Evolutionary conservation across 1,140 invertebrate genomes (phyloP), one percentile per base, ranked within the genome.

Genomic region (Eumaeus atala): DNA sequence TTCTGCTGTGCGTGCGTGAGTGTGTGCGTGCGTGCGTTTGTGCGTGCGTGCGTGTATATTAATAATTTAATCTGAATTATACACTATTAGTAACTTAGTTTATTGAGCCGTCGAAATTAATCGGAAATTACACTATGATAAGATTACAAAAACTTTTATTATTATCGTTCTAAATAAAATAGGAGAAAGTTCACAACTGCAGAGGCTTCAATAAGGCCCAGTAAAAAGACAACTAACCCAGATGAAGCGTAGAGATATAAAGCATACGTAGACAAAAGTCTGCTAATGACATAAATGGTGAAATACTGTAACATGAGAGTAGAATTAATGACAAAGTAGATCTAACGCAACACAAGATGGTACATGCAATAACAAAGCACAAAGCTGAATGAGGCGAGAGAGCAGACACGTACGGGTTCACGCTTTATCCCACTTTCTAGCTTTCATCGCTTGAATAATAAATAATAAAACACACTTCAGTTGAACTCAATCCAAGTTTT

Each of bases 381-480:
- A 65, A 57, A 66, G 57, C 59, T 69, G 72, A 79, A 70, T 64
- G 54, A 57, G 37, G 66, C 56, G 56, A 55, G 60, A 67, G 66
- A 58, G 49, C 58, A 68, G 75, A 76, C 80, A 84, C 80, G 80
- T 84, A 72, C 73, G 55, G 58, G 51, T 57, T 77, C 72, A 78
- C 74, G 65, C 70, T 70, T 72, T 74, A 79, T 78, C 70, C 71
- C 75, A 74, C 73, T 84, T 79, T 78, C 76, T 75, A 80, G 66
- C 77, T 72, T 75, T 77, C 73, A 78, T 70, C 70, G 63, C 65
- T 66, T 73, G 77, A 79, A 81, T 84, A 78, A 80, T 77, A 81
- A 79, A 81, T 76, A 74, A 79, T 70, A 72, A 72, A 76, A 72
- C 69, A 76, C 66, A 76, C 72, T 70, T 66, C 54, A 48, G 56